A percentile compares a stretch with the other conserved stretches of the same genome.
Conservation (phyloP, 2,888 invertebrate genomes). For the Phalera bucephala region DNA sequence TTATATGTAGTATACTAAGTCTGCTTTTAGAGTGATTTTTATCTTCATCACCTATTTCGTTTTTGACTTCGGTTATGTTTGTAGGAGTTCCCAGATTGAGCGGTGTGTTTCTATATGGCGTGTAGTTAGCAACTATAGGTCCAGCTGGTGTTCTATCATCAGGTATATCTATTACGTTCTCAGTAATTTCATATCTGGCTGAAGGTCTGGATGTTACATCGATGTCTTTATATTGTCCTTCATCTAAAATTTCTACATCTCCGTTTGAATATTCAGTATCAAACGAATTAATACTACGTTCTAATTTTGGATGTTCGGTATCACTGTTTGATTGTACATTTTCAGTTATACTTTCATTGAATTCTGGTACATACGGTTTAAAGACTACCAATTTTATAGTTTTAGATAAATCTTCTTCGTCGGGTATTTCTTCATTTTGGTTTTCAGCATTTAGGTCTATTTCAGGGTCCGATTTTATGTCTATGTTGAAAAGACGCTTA, state of each 20-base stretch:
- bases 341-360: too few species aligned
- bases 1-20: constrained; percentile 40
- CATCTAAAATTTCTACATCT: too few species aligned
- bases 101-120: constrained; percentile 9
- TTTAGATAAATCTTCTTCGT: not conserved
- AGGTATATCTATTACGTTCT: constrained; percentile 56
- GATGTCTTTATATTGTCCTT: too few species aligned
- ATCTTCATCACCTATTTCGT: constrained; percentile 2
- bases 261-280: too few species aligned
- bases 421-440: not conserved
- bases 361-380: not conserved
- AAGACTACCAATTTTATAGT: not conserved
- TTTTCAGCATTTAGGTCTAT: too few species aligned
- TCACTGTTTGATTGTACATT: too few species aligned
- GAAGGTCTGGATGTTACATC: not conserved
- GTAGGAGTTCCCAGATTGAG: constrained; percentile 18
- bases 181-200: constrained; percentile 55
- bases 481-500: too few species aligned
- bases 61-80: constrained; percentile 8
- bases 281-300: too few species aligned
- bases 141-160: constrained; percentile 38
- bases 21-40: constrained; percentile 17
- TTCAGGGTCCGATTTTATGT: too few species aligned
- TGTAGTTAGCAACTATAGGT: constrained; percentile 45
- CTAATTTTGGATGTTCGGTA: too few species aligned